phyloP scores from a whole-genome alignment of 1,140 invertebrate genomes.

The Zaprionus camerounensis region DNA sequence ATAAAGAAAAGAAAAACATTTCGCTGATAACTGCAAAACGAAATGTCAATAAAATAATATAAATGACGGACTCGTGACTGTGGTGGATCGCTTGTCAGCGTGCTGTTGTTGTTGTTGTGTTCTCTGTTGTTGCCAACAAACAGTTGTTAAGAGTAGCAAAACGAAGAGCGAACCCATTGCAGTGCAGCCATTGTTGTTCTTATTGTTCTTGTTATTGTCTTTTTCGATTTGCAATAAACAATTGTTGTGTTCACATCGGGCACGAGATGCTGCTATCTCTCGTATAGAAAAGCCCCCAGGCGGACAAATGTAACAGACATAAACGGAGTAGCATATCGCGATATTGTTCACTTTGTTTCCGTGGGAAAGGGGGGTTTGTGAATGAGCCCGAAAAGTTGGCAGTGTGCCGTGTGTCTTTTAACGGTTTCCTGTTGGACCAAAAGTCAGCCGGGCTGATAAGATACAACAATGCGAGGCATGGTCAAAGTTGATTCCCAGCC shows the following conservation, averaged over 20 bases:
- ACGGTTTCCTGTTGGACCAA: constrained; percentile 8
- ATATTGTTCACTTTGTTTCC: constrained; percentile 33
- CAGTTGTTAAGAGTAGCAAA: background rate
- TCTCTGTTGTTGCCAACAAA: constrained; percentile 27
- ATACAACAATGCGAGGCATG: background rate
- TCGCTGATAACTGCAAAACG: constrained; percentile 60
- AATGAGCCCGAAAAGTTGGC: constrained; percentile 18
- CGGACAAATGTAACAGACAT: constrained; percentile 21
- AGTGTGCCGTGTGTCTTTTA: background rate
- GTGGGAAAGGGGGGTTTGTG: no score
- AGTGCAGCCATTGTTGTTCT: constrained; percentile 22
- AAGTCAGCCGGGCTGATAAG: constrained; percentile 28
- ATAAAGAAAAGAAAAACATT: constrained; percentile 40
- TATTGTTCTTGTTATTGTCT: constrained; percentile 16
- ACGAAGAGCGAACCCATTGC: background rate
- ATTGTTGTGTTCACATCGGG: constrained; percentile 32
- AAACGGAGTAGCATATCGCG: constrained; percentile 20
- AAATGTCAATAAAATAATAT: constrained; percentile 81
- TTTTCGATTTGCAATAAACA: constrained; percentile 54
- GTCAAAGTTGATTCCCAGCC: constrained; percentile 23
- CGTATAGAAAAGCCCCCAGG: constrained; percentile 22
- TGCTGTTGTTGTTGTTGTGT: constrained; percentile 8
- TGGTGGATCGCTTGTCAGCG: constrained; percentile 30
- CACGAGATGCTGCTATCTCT: constrained; percentile 35
- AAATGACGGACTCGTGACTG: constrained; percentile 77